These are phyloP conservation scores for Portunus trituberculatus DNA, from an alignment of 1,140 invertebrate species.

Conservation along the genomic window DNA sequence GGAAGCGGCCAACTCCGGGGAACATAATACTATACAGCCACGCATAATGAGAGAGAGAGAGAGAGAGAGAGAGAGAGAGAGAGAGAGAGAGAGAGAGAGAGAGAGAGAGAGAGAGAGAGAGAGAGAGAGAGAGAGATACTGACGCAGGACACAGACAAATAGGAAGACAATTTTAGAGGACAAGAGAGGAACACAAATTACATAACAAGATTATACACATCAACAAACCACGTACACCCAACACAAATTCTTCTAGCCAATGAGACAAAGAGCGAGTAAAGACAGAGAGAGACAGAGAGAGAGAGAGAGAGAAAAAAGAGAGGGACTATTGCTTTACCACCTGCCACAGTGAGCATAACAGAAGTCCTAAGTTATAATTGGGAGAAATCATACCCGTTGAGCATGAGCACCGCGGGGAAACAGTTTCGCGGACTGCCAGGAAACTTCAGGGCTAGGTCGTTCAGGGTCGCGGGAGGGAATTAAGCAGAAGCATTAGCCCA, in stretches of 20 bases:
- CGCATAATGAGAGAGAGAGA: neutral
- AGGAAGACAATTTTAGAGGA: too few relatives aligned
- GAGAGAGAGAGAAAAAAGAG: neutral
- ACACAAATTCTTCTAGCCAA: too few relatives aligned
- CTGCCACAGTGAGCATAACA: neutral
- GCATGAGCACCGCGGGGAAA: neutral
- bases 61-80: neutral
- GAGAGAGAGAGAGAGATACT: constrained; percentile 32
- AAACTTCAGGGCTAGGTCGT: neutral
- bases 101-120: constrained; percentile 34
- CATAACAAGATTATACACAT: too few relatives aligned
- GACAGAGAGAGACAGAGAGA: constrained; percentile 27
- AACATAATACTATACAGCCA: neutral
- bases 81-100: constrained; percentile 42
- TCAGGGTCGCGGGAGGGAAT: neutral
- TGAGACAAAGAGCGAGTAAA: constrained; percentile 37
- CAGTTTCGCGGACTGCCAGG: neutral
- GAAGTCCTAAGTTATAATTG: neutral
- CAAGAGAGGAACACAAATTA: too few relatives aligned
- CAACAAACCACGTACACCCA: too few relatives aligned
- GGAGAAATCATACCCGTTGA: neutral
- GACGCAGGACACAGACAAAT: too few relatives aligned
- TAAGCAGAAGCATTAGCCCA: neutral
- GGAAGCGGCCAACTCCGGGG: too few relatives aligned
- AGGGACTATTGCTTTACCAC: neutral